phyloP scores from a whole-genome alignment of 2,888 invertebrate species.

The Peribatodes rhomboidaria region DNA sequence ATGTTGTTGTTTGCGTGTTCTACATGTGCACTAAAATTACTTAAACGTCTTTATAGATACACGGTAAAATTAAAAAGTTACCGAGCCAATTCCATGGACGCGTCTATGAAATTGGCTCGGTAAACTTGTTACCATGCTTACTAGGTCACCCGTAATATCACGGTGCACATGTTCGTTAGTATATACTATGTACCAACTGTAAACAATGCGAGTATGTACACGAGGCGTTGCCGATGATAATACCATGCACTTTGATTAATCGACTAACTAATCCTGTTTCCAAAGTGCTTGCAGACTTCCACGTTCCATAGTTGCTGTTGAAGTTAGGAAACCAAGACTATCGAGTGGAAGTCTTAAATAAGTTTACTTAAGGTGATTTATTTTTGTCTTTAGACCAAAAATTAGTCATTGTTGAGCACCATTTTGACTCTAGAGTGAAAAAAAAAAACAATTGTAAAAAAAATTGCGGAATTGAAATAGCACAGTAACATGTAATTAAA shows the following conservation, averaged over 20 bases:
- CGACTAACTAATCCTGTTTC: constrained; percentile 9
- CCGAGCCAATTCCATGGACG: constrained; percentile 38
- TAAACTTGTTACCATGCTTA: constrained; percentile 56
- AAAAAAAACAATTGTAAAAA: too few relatives aligned
- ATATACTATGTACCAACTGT: constrained; percentile 35
- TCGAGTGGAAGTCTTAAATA: not conserved
- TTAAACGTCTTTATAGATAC: too few relatives aligned
- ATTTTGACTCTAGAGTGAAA: too few relatives aligned
- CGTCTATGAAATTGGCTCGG: constrained; percentile 53
- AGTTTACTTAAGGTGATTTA: too few relatives aligned
- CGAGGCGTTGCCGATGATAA: constrained; percentile 25
- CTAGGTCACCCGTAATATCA: constrained; percentile 48
- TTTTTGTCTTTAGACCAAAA: not conserved
- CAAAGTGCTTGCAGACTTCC: constrained; percentile 4
- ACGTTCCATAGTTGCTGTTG: not conserved
- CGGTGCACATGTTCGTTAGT: constrained; percentile 30
- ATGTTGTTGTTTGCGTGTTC: too few relatives aligned
- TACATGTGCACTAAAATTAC: too few relatives aligned
- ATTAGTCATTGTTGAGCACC: too few relatives aligned
- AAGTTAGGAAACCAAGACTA: not conserved
- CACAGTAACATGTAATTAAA: too few relatives aligned
- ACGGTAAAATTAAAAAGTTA: too few relatives aligned
- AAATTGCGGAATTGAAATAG: too few relatives aligned
- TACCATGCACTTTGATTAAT: constrained; percentile 24
- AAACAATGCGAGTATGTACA: constrained; percentile 36